phyloP scores from a whole-genome alignment of 2,797 vertebrate species.

The Ctenopoma multispine region DNA sequence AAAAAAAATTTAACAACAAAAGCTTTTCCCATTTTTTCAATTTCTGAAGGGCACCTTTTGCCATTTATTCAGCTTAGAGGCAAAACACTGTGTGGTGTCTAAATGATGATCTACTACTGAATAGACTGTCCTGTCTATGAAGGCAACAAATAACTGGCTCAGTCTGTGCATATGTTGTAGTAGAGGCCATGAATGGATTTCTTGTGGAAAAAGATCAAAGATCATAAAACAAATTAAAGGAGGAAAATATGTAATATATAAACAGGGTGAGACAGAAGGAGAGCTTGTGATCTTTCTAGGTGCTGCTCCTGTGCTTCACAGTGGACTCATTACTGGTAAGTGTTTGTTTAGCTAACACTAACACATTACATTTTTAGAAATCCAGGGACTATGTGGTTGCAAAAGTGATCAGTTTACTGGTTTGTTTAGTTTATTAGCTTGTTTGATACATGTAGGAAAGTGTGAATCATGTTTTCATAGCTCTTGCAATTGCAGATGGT shows the following conservation, averaged over 20 bases:
- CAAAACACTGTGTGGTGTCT: constrained; percentile 17
- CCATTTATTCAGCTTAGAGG: constrained; percentile 21
- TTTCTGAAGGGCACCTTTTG: constrained; percentile 47
- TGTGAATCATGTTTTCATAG: not conserved
- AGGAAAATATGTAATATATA: not conserved
- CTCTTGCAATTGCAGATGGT: not conserved
- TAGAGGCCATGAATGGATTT: not conserved
- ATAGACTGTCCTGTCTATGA: not conserved
- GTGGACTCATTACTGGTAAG: constrained; percentile 31
- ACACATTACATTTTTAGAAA: constrained; percentile 3
- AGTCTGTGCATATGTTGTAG: not conserved
- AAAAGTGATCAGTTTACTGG: not conserved
- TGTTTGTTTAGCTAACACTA: constrained; percentile 6
- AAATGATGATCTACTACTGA: not conserved
- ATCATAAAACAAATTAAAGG: not conserved
- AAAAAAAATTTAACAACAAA: constrained; percentile 23
- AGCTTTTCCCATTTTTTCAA: not conserved
- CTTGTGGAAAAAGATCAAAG: not conserved
- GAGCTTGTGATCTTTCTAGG: not conserved
- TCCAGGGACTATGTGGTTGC: not conserved
- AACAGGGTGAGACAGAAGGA: not conserved
- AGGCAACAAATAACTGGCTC: not conserved
- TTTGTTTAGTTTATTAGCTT: not conserved
- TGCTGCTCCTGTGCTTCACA: constrained; percentile 6
- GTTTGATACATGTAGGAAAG: not conserved